Conservation (phyloP, 2,797 vertebrate species). For the Botia almorhae region DNA sequence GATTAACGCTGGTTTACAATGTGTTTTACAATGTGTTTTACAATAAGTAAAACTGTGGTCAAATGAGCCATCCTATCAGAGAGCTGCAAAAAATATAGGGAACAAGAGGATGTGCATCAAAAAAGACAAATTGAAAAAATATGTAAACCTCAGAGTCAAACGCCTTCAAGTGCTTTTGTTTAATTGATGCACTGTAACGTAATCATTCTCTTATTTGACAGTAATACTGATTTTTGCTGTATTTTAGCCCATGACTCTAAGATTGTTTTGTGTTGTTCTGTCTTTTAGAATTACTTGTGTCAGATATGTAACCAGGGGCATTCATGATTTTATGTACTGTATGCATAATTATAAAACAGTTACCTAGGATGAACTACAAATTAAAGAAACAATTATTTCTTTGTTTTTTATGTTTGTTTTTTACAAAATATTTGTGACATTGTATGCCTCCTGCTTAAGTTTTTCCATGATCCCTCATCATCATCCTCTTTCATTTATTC, state of each 20-base stretch:
- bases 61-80: background rate
- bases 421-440: slow-evolving; percentile 35
- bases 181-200: background rate
- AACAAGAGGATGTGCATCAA: background rate
- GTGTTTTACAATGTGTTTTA: background rate
- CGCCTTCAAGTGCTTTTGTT: background rate
- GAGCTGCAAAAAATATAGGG: background rate
- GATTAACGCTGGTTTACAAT: background rate
- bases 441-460: background rate
- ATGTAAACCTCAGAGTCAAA: background rate
- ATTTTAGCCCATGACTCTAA: background rate
- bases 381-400: background rate
- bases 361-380: slow-evolving; percentile 1
- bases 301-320: background rate
- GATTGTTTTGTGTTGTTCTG: no score
- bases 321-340: background rate
- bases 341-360: slow-evolving; percentile 18
- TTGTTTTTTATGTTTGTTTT: background rate
- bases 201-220: background rate
- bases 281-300: background rate
- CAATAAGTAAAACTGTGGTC: background rate
- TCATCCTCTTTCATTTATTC: background rate
- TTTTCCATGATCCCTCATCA: background rate
- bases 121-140: background rate
- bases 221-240: background rate